Evolutionary conservation across 1,140 invertebrate species (phyloP).

Genomic region (Tetramorium alpestre): DNA sequence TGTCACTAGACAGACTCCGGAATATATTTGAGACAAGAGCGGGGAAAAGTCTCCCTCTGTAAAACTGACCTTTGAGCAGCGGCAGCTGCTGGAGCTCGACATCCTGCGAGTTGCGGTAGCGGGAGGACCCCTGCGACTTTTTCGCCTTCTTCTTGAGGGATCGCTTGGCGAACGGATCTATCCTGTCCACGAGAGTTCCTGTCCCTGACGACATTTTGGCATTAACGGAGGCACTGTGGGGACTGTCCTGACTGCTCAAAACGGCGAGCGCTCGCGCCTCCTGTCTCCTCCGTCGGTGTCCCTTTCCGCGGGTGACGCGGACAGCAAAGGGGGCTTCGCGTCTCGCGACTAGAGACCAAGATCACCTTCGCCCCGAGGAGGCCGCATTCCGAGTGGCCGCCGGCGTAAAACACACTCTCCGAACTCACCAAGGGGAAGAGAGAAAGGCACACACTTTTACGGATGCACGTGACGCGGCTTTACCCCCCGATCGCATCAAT

Average conservation of each 20-base stretch:
- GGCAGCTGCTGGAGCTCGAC: slow-evolving; percentile 95
- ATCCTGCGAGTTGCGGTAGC: slow-evolving; percentile 95
- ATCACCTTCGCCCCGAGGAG: slow-evolving; percentile 64
- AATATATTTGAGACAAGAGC: background rate
- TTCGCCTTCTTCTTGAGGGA: slow-evolving; percentile 97
- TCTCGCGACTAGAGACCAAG: slow-evolving; percentile 59
- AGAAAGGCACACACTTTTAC: slow-evolving; percentile 48
- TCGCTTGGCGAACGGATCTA: slow-evolving; percentile 97
- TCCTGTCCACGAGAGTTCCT: slow-evolving; percentile 96
- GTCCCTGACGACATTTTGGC: slow-evolving; percentile 91
- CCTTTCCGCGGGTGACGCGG: background rate
- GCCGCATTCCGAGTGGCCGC: slow-evolving; percentile 66
- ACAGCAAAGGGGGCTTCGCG: background rate
- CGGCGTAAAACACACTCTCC: too few species aligned
- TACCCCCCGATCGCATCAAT: slow-evolving; percentile 8
- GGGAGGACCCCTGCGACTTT: slow-evolving; percentile 96
- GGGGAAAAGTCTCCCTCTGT: background rate
- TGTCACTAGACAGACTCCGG: background rate
- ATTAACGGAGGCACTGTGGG: slow-evolving; percentile 77
- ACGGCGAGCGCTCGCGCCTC: background rate
- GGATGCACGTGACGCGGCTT: slow-evolving; percentile 57
- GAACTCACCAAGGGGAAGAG: slow-evolving; percentile 24
- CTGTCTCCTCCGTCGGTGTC: background rate
- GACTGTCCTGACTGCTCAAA: slow-evolving; percentile 15
- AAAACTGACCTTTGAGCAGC: slow-evolving; percentile 92